These are phyloP conservation scores for Pantherophis guttatus DNA, from an alignment of 2,113 vertebrate genomes.

Conservation along the genomic window DNA sequence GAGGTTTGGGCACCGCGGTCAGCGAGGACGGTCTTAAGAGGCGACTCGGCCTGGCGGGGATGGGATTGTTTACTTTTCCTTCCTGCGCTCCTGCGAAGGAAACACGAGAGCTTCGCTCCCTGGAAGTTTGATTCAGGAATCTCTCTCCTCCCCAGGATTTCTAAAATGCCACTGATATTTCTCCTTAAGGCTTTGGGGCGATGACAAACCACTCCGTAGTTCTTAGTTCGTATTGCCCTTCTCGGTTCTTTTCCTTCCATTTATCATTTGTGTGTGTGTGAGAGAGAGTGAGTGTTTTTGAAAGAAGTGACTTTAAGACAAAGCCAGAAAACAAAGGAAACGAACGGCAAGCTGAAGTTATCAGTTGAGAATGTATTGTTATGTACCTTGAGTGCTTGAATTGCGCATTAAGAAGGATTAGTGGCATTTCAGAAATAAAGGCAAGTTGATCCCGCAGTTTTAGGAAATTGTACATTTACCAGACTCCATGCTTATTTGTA, in stretches of 20 bases:
- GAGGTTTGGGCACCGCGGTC: background rate
- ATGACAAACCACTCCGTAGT: background rate
- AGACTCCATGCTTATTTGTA: background rate
- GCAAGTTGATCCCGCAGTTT: background rate
- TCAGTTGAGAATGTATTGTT: background rate
- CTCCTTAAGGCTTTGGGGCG: background rate
- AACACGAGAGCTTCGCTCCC: background rate
- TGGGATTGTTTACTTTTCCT: slow-evolving; percentile 8
- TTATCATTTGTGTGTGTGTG: background rate
- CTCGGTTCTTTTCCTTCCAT: background rate
- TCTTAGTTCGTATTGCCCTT: background rate
- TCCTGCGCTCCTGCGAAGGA: background rate
- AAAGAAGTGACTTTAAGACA: background rate
- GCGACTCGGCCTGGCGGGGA: background rate
- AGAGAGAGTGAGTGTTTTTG: background rate
- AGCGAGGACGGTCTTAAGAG: background rate
- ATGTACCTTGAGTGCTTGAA: background rate
- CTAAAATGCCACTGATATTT: background rate
- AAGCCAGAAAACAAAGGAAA: background rate
- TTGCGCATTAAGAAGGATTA: background rate
- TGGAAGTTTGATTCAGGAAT: background rate
- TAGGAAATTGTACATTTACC: background rate
- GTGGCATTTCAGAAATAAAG: background rate
- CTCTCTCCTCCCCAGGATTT: background rate
- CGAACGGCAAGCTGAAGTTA: background rate